Evolutionary conservation across 2,888 invertebrate species (phyloP).

Genomic region (Chromoteleia sp.): DNA sequence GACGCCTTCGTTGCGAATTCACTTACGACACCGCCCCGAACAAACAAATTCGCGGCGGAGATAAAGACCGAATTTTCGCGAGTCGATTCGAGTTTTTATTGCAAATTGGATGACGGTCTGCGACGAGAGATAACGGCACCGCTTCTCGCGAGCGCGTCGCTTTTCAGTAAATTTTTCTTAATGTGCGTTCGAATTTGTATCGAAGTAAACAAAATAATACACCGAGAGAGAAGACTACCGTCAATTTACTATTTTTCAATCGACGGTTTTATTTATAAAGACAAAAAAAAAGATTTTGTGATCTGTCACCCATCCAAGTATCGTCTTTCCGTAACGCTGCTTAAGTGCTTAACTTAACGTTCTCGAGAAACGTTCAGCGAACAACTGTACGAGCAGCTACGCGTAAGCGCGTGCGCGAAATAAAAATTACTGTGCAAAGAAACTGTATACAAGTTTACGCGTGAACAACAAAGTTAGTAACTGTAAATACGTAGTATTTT

Average conservation of each 20-base stretch:
- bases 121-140: slow-evolving; percentile 32
- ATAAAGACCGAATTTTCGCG: slow-evolving; percentile 56
- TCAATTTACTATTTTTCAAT: background rate
- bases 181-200: slow-evolving; percentile 26
- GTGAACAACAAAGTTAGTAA: too few relatives aligned
- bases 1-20: slow-evolving; percentile 49
- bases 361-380: too few relatives aligned
- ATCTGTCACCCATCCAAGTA: too few relatives aligned
- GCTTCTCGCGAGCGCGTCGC: slow-evolving; percentile 18
- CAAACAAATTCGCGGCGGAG: slow-evolving; percentile 53
- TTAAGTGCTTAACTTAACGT: too few relatives aligned
- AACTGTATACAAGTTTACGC: too few relatives aligned
- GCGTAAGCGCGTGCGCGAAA: too few relatives aligned
- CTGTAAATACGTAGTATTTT: too few relatives aligned
- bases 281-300: too few relatives aligned
- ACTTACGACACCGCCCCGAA: slow-evolving; percentile 37
- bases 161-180: slow-evolving; percentile 39
- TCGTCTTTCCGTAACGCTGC: too few relatives aligned
- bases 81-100: slow-evolving; percentile 51
- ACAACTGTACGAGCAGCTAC: too few relatives aligned
- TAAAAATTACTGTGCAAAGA: too few relatives aligned
- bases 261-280: too few relatives aligned
- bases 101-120: slow-evolving; percentile 56
- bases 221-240: background rate
- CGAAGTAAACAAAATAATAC: slow-evolving; percentile 10